Base-by-base conservation (phyloP, 1,140 invertebrate genomes). In the Drosophila willistoni region DNA sequence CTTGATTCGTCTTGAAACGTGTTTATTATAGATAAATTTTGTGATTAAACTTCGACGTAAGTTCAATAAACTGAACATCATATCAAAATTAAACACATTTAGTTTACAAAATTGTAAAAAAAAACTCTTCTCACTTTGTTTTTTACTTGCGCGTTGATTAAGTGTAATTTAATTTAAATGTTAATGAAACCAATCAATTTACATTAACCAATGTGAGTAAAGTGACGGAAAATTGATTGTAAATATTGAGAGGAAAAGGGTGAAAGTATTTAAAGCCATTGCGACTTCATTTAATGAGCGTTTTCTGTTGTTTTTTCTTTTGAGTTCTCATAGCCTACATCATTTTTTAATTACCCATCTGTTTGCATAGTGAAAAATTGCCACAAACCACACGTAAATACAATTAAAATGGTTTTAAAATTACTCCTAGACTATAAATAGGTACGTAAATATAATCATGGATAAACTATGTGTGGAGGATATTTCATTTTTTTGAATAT, bases 341-440 rank as follows among this genome's bases (percentile, higher is more conserved):
- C 13, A 25, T 25, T 33, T 57, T 57, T 59, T 59, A 36, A 59
- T 59, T 59, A 19, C 56, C 3, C 33, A 59, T 57, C 14, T 25
- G 13, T 33, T 34, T 57, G 33, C 7, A 57, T 3, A 7, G 55
- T 57, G 29, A 6, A 54, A 54, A 22, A 14, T 7, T 22, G 33
- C 33, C 33, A 36, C 56, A 33, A 17, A 59, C 56, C 56, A 12
- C 56, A 59, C 10, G 5, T 9, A 36, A 34, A 34, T 57, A 17
- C n/a, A 59, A 19, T 59, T 34, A 57, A 47, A 29, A 57, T 34
- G 9, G 29, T 2, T 34, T 36, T 36, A 17, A 29, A 36, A 36
- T 59, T 17, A n/a, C 36, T 36, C 4, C 33, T 25, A 5, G 25
- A 25, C 5, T 25, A 25, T 22, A 22, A 22, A 22, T 22, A 22